phyloP scores from a whole-genome alignment of 2,888 invertebrate genomes.

The Arctia plantaginis region DNA sequence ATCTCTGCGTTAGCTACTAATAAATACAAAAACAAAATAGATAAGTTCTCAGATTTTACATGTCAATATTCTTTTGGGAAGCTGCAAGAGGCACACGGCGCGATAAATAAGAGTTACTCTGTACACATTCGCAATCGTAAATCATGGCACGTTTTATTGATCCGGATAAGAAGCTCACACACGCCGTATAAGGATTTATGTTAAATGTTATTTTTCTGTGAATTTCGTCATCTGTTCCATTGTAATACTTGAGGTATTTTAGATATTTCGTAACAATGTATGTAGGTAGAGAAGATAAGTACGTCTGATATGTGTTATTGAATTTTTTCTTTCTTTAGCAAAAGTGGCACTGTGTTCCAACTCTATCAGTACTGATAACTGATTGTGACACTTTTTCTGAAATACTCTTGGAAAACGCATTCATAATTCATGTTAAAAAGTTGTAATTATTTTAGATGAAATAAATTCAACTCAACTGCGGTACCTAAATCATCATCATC shows the following conservation, averaged over 20 bases:
- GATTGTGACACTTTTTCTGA: background rate
- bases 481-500: too few relatives aligned
- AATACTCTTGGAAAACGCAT: background rate
- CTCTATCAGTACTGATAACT: background rate
- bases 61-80: slow-evolving; percentile 28
- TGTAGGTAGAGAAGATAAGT: background rate
- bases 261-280: slow-evolving; percentile 1
- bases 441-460: background rate
- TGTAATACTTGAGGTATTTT: slow-evolving; percentile 3
- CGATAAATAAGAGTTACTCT: slow-evolving; percentile 52
- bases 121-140: slow-evolving; percentile 41
- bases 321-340: background rate
- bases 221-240: slow-evolving; percentile 18
- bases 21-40: background rate
- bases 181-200: slow-evolving; percentile 27
- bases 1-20: background rate
- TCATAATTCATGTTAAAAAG: background rate
- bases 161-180: slow-evolving; percentile 33
- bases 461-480: background rate
- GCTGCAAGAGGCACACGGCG: slow-evolving; percentile 32
- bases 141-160: slow-evolving; percentile 56
- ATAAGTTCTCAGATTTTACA: slow-evolving; percentile 24
- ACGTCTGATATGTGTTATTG: background rate
- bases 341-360: background rate
- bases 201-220: slow-evolving; percentile 39